Percentiles rank a stretch among this genome's conserved stretches.
These are phyloP conservation scores for Catagonus wagneri DNA, from an alignment of 2,113 vertebrate genomes.

Conservation along the genomic window DNA sequence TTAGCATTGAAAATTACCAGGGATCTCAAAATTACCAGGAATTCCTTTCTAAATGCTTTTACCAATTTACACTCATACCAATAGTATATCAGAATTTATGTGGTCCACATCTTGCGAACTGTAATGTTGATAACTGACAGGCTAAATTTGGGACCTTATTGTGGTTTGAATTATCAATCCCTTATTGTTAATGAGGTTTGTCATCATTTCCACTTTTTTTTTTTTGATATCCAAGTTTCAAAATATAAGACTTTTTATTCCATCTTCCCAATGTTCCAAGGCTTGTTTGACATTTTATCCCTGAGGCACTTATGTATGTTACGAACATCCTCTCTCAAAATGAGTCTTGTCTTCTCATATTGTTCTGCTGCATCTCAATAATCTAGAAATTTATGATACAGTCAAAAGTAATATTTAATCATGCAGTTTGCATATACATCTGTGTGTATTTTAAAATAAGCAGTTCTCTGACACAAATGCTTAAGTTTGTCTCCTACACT, in stretches of 20 bases:
- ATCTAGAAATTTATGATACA: neutral
- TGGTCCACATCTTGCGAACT: neutral
- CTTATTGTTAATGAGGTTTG: neutral
- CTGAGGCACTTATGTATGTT: neutral
- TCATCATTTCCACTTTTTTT: neutral
- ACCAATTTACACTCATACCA: constrained; percentile 12
- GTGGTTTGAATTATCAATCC: neutral
- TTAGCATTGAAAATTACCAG: neutral
- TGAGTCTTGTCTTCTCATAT: neutral
- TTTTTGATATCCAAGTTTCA: neutral
- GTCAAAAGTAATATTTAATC: constrained; percentile 8
- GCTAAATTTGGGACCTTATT: neutral
- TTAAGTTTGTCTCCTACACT: neutral
- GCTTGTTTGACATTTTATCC: neutral
- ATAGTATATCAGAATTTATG: neutral
- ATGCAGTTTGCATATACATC: neutral
- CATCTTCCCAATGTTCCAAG: neutral
- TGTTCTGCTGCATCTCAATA: neutral
- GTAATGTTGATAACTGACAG: neutral
- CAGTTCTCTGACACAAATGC: neutral
- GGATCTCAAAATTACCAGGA: no score
- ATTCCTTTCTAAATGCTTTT: constrained; percentile 29
- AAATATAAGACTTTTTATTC: constrained; percentile 14
- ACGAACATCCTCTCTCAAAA: neutral
- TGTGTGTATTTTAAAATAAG: constrained; percentile 44